Conservation (phyloP, 2,113 vertebrate species). For the Candoia aspera region DNA sequence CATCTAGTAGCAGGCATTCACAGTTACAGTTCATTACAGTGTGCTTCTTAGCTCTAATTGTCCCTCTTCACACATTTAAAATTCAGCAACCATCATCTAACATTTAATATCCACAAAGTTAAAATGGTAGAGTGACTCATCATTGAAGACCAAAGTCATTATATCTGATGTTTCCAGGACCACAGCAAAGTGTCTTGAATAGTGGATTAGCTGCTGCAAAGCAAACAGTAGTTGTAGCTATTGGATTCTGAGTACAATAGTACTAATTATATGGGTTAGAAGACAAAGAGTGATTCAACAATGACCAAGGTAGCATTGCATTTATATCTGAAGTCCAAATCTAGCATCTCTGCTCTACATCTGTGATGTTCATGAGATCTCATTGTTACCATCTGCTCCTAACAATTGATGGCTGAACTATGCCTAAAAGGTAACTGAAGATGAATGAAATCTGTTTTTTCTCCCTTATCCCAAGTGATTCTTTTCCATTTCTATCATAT, state of each 20-base stretch:
- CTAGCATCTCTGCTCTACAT: not conserved
- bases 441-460: not conserved
- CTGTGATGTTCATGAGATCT: not conserved
- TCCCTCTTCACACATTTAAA: not conserved
- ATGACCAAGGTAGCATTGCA: not conserved
- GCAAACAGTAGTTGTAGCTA: not conserved
- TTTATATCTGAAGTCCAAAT: not conserved
- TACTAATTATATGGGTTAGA: not conserved
- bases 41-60: not conserved
- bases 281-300: not conserved
- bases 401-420: not conserved
- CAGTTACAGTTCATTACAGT: not conserved
- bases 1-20: not conserved
- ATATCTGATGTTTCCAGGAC: not conserved
- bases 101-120: not conserved
- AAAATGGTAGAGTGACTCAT: not conserved
- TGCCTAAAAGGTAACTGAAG: not conserved
- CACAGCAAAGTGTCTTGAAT: not conserved
- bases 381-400: not conserved
- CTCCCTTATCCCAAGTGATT: not conserved
- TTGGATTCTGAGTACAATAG: not conserved
- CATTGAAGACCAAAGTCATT: not conserved
- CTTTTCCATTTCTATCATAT: not conserved
- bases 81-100: not conserved
- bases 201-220: not conserved